phyloP scores from a whole-genome alignment of 2,113 vertebrate species.

The Burhinus bistriatus region DNA sequence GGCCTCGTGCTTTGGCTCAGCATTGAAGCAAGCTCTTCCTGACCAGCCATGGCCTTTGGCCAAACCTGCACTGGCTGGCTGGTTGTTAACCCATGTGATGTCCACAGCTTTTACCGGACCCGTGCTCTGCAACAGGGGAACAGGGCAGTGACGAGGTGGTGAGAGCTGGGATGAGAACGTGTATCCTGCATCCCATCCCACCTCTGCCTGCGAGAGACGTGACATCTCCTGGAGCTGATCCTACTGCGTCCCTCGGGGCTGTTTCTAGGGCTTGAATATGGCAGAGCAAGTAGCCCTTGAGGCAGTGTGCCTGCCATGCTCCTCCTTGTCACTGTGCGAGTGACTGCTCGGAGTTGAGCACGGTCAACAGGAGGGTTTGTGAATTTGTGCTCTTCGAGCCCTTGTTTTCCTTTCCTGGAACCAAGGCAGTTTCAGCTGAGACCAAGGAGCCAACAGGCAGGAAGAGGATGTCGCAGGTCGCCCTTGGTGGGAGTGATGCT shows the following conservation, averaged over 20 bases:
- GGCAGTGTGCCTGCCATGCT: background rate
- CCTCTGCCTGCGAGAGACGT: rapidly evolving
- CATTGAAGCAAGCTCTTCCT: background rate
- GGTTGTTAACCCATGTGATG: background rate
- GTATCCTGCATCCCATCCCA: background rate
- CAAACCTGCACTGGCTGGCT: background rate
- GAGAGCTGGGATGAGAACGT: rapidly evolving
- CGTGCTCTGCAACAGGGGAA: background rate
- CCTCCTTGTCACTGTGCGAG: background rate
- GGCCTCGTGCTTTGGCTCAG: background rate
- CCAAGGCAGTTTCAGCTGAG: background rate
- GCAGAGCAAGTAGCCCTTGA: background rate
- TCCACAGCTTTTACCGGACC: rapidly evolving
- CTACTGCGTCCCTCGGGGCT: background rate
- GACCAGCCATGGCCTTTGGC: background rate
- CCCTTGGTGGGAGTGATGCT: background rate
- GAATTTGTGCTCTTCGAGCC: background rate
- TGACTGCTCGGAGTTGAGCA: background rate
- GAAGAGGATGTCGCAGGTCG: background rate
- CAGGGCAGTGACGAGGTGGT: background rate
- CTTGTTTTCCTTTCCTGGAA: background rate
- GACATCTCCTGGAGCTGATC: background rate
- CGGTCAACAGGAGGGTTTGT: background rate
- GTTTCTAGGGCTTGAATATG: background rate
- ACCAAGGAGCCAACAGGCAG: background rate